phyloP scores from a whole-genome alignment of 1,140 invertebrate genomes.

The Ceratitis capitata region DNA sequence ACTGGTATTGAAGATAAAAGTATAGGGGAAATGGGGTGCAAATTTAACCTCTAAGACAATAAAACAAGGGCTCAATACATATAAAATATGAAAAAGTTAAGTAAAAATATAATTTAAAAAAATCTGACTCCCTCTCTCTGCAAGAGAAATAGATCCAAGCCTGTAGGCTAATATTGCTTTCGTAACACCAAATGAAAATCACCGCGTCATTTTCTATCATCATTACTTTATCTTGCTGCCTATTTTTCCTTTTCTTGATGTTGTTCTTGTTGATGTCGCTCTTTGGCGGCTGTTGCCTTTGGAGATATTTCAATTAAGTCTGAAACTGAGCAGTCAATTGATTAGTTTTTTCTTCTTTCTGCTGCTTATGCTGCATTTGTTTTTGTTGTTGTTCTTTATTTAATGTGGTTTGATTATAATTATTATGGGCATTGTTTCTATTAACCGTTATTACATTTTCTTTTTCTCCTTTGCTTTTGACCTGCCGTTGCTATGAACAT shows the following conservation, averaged over 20 bases:
- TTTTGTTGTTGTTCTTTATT: neutral
- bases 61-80: too few species aligned
- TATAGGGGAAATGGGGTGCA: neutral
- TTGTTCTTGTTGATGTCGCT: neutral
- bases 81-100: too few species aligned
- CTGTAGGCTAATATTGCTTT: too few species aligned
- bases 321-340: neutral
- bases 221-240: neutral
- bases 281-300: neutral
- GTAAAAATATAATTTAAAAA: too few species aligned
- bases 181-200: too few species aligned
- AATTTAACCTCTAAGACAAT: too few species aligned
- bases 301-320: neutral
- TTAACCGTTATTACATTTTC: neutral
- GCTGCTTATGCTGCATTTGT: too few species aligned
- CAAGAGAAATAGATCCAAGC: too few species aligned
- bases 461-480: neutral
- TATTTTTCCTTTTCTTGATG: neutral
- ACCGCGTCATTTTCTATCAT: too few species aligned
- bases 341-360: too few species aligned
- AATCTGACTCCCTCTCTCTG: too few species aligned
- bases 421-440: neutral
- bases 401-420: neutral
- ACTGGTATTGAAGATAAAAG: neutral
- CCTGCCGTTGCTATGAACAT: too few species aligned